Percentiles rank a stretch among this genome's conserved stretches.
phyloP scores from a whole-genome alignment of 1,140 invertebrate genomes.

The Metopolophium dirhodum region DNA sequence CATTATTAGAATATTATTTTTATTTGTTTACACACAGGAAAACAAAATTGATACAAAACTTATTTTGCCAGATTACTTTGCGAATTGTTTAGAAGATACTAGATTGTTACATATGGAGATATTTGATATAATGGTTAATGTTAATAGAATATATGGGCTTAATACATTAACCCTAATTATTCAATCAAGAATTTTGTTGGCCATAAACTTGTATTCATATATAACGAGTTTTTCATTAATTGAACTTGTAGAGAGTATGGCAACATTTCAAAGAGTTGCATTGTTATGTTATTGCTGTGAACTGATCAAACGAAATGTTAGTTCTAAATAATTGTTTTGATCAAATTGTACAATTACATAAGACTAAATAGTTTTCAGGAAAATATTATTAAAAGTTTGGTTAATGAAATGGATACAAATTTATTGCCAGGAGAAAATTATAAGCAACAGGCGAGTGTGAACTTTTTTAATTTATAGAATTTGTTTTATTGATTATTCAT shows the following conservation, averaged over 20 bases:
- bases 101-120: conserved; percentile 37
- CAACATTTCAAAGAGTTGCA: conserved; percentile 39
- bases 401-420: conserved; percentile 53
- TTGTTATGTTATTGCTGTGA: conserved; percentile 50
- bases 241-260: conserved; percentile 35
- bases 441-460: conserved; percentile 34
- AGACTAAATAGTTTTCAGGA: conserved; percentile 30
- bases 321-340: background rate
- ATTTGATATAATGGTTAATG: conserved; percentile 39
- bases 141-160: conserved; percentile 38
- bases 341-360: background rate
- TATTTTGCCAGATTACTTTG: conserved; percentile 42
- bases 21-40: conserved; percentile 29
- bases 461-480: background rate
- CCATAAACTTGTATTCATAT: conserved; percentile 41
- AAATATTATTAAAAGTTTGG: conserved; percentile 39
- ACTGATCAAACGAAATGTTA: conserved; percentile 50
- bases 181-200: conserved; percentile 47
- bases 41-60: conserved; percentile 46
- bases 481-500: background rate
- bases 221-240: conserved; percentile 34
- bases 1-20: conserved; percentile 8
- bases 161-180: conserved; percentile 26
- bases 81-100: conserved; percentile 47
- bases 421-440: conserved; percentile 37